Conservation (phyloP, 2,113 vertebrate species). For the Forbesichthys agassizii region DNA sequence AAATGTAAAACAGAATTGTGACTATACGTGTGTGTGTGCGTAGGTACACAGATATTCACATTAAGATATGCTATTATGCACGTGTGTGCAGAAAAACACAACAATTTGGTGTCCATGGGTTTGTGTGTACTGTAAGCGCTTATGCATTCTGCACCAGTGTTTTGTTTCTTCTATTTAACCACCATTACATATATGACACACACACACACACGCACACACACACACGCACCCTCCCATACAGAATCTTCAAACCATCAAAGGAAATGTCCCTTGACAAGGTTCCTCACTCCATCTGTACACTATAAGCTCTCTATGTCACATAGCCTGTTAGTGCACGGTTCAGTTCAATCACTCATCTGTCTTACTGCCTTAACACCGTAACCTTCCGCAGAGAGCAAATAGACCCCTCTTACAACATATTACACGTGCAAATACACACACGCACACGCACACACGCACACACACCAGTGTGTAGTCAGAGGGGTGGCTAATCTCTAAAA, state of each 20-base stretch:
- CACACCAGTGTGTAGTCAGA: slow-evolving; percentile 8
- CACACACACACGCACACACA: background rate
- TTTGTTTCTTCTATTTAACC: too few relatives aligned
- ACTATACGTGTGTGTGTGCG: background rate
- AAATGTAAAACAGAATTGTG: too few relatives aligned
- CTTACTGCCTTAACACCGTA: slow-evolving; percentile 22
- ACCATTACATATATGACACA: background rate
- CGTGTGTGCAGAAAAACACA: too few relatives aligned
- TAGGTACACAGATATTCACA: too few relatives aligned
- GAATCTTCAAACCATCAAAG: slow-evolving; percentile 2
- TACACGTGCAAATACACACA: background rate
- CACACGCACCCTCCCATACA: slow-evolving; percentile 3
- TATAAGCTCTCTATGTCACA: background rate
- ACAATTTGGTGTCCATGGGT: too few relatives aligned
- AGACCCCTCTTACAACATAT: background rate
- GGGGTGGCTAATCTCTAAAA: slow-evolving; percentile 21
- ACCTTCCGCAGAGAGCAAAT: slow-evolving; percentile 10
- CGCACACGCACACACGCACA: background rate
- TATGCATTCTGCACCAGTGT: too few relatives aligned
- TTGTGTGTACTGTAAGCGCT: too few relatives aligned
- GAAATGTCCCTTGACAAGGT: slow-evolving; percentile 15
- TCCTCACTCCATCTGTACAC: slow-evolving; percentile 11
- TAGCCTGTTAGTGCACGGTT: background rate
- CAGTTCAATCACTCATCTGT: slow-evolving; percentile 22
- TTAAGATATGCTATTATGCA: too few relatives aligned